Evolutionary conservation across 2,888 invertebrate species (phyloP).

Genomic region (Dione vanillae): DNA sequence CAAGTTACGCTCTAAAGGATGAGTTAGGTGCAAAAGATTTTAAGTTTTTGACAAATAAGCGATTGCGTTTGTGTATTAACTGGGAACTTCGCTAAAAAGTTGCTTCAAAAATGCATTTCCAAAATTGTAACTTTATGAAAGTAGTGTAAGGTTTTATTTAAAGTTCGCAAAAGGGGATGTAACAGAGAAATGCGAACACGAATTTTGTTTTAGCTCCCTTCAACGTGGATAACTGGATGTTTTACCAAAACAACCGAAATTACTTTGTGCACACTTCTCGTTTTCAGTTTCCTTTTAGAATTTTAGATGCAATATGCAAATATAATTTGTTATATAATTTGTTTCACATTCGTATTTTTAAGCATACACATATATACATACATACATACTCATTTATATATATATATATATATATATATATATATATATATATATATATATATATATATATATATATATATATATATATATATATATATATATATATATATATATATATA

Average conservation of each 20-base stretch:
- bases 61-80: constrained; percentile 22
- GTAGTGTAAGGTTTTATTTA: constrained; percentile 35
- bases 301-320: constrained; percentile 19
- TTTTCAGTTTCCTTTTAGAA: constrained; percentile 27
- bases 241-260: constrained; percentile 41
- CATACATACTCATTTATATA: too few species aligned
- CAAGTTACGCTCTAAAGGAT: constrained; percentile 5
- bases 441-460: too few species aligned
- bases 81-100: constrained; percentile 10
- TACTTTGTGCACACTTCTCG: constrained; percentile 38
- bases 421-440: too few species aligned
- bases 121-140: constrained; percentile 37
- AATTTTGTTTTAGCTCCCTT: constrained; percentile 41
- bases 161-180: constrained; percentile 29
- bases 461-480: too few species aligned
- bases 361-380: not conserved
- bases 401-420: too few species aligned
- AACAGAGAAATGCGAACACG: constrained; percentile 37
- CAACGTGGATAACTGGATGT: constrained; percentile 38
- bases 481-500: too few species aligned
- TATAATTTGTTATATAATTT: constrained; percentile 2
- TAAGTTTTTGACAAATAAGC: constrained; percentile 19
- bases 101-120: constrained; percentile 34
- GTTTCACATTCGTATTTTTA: not conserved
- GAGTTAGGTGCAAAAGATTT: constrained; percentile 2